These are phyloP conservation scores for Amblyteles armatorius DNA, from an alignment of 2,888 invertebrate genomes.

Conservation along the genomic window DNA sequence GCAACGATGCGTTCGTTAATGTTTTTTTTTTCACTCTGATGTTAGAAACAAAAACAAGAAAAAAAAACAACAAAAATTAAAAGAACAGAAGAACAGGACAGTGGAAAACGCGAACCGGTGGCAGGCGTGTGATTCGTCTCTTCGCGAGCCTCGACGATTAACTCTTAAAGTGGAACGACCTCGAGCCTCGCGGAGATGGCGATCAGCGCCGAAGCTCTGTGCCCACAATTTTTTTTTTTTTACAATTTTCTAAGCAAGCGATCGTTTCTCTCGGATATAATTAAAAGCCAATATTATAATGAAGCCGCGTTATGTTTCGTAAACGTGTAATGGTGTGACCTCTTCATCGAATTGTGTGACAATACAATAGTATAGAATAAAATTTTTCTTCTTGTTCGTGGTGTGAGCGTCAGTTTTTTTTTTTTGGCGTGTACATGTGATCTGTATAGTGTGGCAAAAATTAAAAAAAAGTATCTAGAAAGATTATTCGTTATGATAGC, in stretches of 20 bases:
- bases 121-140: constrained; percentile 32
- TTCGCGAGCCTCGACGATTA: constrained; percentile 36
- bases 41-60: constrained; percentile 22
- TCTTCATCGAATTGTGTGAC: constrained; percentile 54
- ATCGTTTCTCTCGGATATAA: constrained; percentile 64
- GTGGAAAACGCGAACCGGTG: constrained; percentile 48
- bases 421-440: constrained; percentile 33
- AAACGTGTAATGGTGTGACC: constrained; percentile 37
- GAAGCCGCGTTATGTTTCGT: constrained; percentile 64
- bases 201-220: constrained; percentile 24
- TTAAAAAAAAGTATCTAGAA: constrained; percentile 80
- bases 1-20: constrained; percentile 75
- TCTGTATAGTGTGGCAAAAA: constrained; percentile 51
- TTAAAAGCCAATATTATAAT: constrained; percentile 68
- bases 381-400: constrained; percentile 37
- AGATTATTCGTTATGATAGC: constrained; percentile 81
- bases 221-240: neutral
- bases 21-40: constrained; percentile 18
- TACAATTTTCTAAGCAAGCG: constrained; percentile 74
- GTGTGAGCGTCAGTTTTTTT: constrained; percentile 47
- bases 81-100: constrained; percentile 65
- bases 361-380: constrained; percentile 60
- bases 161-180: constrained; percentile 41
- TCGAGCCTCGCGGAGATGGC: constrained; percentile 32
- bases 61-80: constrained; percentile 27